Evolutionary conservation across 2,797 vertebrate species (phyloP).

Genomic region (Amphiprion clarkii): DNA sequence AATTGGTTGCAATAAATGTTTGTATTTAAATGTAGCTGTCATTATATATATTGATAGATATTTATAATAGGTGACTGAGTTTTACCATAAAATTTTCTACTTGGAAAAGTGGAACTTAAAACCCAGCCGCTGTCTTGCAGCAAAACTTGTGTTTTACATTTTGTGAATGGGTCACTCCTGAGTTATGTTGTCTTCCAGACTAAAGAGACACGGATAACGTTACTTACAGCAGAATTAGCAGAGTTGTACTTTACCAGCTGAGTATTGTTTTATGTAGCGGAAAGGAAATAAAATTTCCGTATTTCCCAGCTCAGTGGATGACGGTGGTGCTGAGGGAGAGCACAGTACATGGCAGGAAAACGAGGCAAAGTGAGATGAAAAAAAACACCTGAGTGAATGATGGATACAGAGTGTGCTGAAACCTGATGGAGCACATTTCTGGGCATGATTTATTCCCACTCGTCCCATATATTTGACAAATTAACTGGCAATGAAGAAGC

Average conservation of each 20-base stretch:
- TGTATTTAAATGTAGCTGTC: not conserved
- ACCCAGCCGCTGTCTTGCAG: not conserved
- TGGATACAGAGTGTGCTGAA: slow-evolving; percentile 23
- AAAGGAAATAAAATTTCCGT: slow-evolving; percentile 39
- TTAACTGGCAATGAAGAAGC: slow-evolving; percentile 24
- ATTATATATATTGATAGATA: not conserved
- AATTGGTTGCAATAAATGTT: not conserved
- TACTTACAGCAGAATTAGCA: slow-evolving; percentile 25
- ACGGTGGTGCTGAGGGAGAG: slow-evolving; percentile 15
- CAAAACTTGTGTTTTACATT: slow-evolving; percentile 18
- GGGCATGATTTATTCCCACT: slow-evolving; percentile 38
- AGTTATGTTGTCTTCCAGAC: slow-evolving; percentile 31
- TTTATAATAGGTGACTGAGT: no score
- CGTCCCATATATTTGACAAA: slow-evolving; percentile 36
- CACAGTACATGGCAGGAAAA: slow-evolving; percentile 2
- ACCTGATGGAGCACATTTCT: slow-evolving; percentile 22
- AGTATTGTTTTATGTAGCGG: slow-evolving; percentile 16
- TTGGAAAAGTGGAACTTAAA: slow-evolving; percentile 1
- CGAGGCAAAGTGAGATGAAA: slow-evolving; percentile 13
- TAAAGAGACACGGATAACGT: slow-evolving; percentile 19
- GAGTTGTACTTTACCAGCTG: slow-evolving; percentile 14
- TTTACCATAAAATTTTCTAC: not conserved
- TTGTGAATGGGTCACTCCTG: slow-evolving; percentile 5
- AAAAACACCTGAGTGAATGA: slow-evolving; percentile 28
- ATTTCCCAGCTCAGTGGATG: slow-evolving; percentile 50